These are phyloP conservation scores for Myiotriccus ornatus DNA, from an alignment of 2,797 vertebrate species.

Conservation along the genomic window DNA sequence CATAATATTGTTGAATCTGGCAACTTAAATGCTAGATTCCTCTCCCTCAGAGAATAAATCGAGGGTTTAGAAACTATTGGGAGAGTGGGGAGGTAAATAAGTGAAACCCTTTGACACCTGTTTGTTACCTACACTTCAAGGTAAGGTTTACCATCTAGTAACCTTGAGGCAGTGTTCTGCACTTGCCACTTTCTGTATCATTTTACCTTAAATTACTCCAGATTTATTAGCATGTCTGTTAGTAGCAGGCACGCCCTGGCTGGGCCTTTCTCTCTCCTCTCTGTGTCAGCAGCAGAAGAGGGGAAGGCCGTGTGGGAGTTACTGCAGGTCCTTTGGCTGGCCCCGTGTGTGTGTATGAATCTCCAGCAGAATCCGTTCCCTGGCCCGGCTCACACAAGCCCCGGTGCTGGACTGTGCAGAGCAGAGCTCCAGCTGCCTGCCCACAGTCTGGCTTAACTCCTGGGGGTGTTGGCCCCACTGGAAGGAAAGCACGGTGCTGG, in stretches of 20 bases:
- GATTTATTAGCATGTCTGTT: background rate
- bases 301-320: background rate
- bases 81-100: background rate
- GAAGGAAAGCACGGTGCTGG: rapidly evolving
- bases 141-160: background rate
- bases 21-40: background rate
- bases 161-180: background rate
- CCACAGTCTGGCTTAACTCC: rapidly evolving
- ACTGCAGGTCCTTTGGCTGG: background rate
- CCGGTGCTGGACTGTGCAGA: rapidly evolving
- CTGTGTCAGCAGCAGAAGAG: background rate
- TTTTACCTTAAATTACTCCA: background rate
- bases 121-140: background rate
- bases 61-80: background rate
- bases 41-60: background rate
- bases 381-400: background rate
- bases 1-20: background rate
- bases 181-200: background rate
- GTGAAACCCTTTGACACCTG: background rate
- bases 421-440: background rate
- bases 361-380: background rate
- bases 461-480: rapidly evolving
- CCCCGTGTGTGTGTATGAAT: background rate
- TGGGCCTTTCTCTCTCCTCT: background rate
- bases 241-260: background rate